Evolutionary conservation across 92 coral and sea anemone species (phyloP).

Genomic region (Palythoa grandiflora): DNA sequence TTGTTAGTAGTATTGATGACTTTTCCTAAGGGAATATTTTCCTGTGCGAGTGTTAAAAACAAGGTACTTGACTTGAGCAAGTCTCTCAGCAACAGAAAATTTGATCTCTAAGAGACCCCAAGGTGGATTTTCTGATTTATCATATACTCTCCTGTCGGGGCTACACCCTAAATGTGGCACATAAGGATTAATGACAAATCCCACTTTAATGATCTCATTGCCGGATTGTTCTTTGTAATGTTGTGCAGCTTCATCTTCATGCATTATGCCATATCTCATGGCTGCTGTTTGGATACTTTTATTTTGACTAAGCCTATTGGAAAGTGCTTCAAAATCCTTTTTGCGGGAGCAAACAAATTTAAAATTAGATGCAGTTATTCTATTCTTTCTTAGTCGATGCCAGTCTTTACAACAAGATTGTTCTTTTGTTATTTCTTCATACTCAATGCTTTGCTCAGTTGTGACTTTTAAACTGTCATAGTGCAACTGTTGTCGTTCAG

Average conservation of each 20-base stretch:
- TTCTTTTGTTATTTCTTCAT: too few relatives aligned
- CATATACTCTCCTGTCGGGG: conserved; percentile 66
- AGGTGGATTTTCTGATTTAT: conserved; percentile 36
- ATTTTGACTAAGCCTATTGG: too few relatives aligned
- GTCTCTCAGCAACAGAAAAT: conserved; percentile 47
- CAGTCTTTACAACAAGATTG: too few relatives aligned
- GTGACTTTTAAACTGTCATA: too few relatives aligned
- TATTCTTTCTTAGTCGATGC: too few relatives aligned
- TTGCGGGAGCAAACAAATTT: too few relatives aligned
- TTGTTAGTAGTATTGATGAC: conserved; percentile 54
- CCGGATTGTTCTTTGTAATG: conserved; percentile 48
- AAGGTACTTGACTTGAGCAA: conserved; percentile 41
- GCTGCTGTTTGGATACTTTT: conserved; percentile 45
- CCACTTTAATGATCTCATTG: conserved; percentile 5
- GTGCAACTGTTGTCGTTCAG: too few relatives aligned
- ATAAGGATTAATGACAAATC: conserved; percentile 58
- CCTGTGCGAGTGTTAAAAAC: conserved; percentile 30
- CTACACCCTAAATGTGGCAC: conserved; percentile 63
- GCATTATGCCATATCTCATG: conserved; percentile 65
- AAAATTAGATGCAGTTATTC: too few relatives aligned
- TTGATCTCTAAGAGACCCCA: conserved; percentile 70
- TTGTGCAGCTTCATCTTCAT: conserved; percentile 60
- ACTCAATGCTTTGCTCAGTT: too few relatives aligned
- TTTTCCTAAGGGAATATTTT: conserved; percentile 28
- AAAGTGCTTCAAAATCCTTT: too few relatives aligned